Evolutionary conservation across 1,140 invertebrate genomes (phyloP).

Genomic region (Calosoma granatense): DNA sequence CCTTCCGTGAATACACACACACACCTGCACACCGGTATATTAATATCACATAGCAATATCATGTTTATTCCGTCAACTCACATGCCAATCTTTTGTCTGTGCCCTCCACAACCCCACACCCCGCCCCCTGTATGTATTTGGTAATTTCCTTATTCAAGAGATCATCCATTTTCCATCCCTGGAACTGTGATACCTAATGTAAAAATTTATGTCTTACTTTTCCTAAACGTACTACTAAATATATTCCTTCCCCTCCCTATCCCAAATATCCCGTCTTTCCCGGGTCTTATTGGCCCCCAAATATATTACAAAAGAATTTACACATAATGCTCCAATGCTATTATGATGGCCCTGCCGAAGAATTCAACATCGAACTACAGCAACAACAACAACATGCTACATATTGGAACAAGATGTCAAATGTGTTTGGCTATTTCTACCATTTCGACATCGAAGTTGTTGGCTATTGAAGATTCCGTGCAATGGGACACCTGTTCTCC

Average conservation of each 20-base stretch:
- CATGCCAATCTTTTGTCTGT: not conserved
- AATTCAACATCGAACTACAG: too few species aligned
- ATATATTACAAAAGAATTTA: slow-evolving; percentile 9
- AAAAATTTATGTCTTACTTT: slow-evolving; percentile 2
- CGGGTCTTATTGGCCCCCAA: slow-evolving; percentile 4
- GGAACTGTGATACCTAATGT: slow-evolving; percentile 9
- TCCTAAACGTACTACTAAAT: not conserved
- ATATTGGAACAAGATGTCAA: too few species aligned
- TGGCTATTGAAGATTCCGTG: too few species aligned
- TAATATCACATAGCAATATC: not conserved
- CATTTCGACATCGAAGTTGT: too few species aligned
- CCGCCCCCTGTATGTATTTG: not conserved
- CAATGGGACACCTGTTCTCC: too few species aligned
- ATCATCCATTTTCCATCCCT: slow-evolving; percentile 8
- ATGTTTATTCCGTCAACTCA: not conserved
- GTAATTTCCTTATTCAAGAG: not conserved
- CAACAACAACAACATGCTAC: too few species aligned
- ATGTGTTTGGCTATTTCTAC: too few species aligned
- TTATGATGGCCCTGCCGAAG: too few species aligned
- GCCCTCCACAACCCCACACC: too few species aligned
- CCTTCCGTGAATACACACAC: too few species aligned
- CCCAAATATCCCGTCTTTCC: not conserved
- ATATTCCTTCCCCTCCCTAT: not conserved
- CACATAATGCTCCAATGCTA: too few species aligned
- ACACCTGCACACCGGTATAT: not conserved